Base-by-base conservation (phyloP, 2,888 invertebrate genomes). In the Plemyria rubiginata region DNA sequence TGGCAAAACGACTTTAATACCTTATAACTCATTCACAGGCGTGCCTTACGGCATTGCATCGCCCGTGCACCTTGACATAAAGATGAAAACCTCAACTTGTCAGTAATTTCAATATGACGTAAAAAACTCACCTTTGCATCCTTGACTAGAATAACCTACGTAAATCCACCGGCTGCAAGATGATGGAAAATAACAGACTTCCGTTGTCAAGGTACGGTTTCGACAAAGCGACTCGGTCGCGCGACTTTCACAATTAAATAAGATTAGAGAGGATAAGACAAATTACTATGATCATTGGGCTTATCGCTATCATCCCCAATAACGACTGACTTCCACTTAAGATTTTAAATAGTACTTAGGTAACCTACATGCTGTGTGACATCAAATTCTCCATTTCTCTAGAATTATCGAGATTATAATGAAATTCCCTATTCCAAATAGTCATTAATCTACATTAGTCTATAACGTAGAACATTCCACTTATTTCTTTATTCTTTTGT, bases 141-240 rank as follows among this genome's bases (percentile, higher is more conserved):
- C 22, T 28, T 16, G 15, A 29, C 58, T 58, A 58, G 9, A 11
- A 38, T 32, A 16, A 22, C 46, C 52, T 53, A 36, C 59, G 46
- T 48, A 46, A 53, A 45, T 38, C 22, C 29, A 50, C 29, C 29
- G 5, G 6, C 46, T 40, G 46, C 40, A 13, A 45, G 52, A 46
- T 52, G 11, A 46, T 57, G 62, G 62, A 62, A 62, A 62, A 62
- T 62, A 41, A 62, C 62, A 13, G 13, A 49, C 56, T 57, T 62
- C 62, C 62, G 52, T 51, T 55, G 38, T 52, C 9, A 45, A 45
- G 16, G 45, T 45, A 11, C 16, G 45, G 4, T 41, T 41, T 41
- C 5, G n/a, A 13, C n/a, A 41, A 4, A 5, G 13, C n/a, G 41
- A 41, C 13, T 13, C 4, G 3, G 13, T 6, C 41, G 13, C 41